Evolutionary conservation across 2,113 vertebrate genomes (phyloP), one percentile per base, ranked within the genome.

Genomic region (Dicrurus megarhynchus): DNA sequence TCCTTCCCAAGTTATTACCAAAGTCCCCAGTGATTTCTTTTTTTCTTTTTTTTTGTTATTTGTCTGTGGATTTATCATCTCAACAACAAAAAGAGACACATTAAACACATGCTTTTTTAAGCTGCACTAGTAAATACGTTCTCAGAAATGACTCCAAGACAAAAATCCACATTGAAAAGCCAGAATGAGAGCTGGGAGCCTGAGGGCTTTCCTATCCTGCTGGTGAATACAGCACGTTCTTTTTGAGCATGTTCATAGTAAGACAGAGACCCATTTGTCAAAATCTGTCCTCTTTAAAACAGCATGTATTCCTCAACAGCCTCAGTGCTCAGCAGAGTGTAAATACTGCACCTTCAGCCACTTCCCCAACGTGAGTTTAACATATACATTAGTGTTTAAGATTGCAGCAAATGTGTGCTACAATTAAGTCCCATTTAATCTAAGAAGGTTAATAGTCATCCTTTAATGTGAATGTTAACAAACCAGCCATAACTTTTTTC

Each of bases 231-330:
- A 87, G 79, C 86, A 78, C 1, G 37, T 90, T 93, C 87, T 93
- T 93, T 93, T 70, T 14, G 0, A 88, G 90, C 14, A 14, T 60
- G 42, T 86, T 90, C 9, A 2, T 23, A 84, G 16, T 63, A 86
- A 92, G 75, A 85, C 80, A 95, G 87, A 95, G 79, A 83, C 18
- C 30, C 60, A 89, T 95, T 94, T 93, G 89, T 93, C 85, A 94
- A 94, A 95, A 84, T 74, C 63, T 78, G 39, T 60, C 64, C 59
- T 90, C 73, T 88, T 61, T 37, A 80, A 65, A 93, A 33, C 84
- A 90, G 85, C 68, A 42, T 74, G 71, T 39, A 39, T 26, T 90
- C 63, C 79, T 84, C 75, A 70, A 23, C 60, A 83, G 64, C 23
- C 79, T 80, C 5, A 4, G 30, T 8, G 68, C 87, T 88, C 90